A percentile compares a stretch with the other conserved stretches of the same genome.
phyloP scores from a whole-genome alignment of 1,140 invertebrate species.

The Drosophila santomea region DNA sequence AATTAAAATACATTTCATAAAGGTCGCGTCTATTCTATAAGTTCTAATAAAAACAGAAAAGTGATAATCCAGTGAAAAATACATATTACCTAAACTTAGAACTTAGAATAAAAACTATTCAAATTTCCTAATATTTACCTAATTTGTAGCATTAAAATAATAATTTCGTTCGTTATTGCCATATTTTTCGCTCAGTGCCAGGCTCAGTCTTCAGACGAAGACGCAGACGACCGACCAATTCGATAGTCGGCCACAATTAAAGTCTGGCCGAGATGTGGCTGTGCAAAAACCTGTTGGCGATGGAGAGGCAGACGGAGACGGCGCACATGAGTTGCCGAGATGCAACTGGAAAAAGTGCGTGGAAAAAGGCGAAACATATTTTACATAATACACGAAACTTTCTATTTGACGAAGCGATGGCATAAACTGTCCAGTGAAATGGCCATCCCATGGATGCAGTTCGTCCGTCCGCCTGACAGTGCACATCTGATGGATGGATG shows the following conservation, averaged over 20 bases:
- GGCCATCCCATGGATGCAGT: slow-evolving; percentile 31
- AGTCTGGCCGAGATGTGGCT: slow-evolving; percentile 48
- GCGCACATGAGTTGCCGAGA: slow-evolving; percentile 48
- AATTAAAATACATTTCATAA: no score
- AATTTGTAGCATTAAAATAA: no score
- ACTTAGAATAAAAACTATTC: no score
- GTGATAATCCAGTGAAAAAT: neutral
- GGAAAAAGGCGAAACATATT: slow-evolving; percentile 44
- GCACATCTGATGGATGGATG: slow-evolving; percentile 42
- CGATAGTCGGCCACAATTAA: slow-evolving; percentile 58
- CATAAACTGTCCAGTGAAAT: slow-evolving; percentile 30
- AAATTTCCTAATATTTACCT: no score
- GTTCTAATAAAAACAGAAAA: no score
- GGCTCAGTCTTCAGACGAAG: slow-evolving; percentile 25
- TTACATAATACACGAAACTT: slow-evolving; percentile 70
- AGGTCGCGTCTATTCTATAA: no score
- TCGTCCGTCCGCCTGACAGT: neutral
- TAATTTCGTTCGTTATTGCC: no score
- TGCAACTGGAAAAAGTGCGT: slow-evolving; percentile 48
- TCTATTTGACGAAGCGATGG: slow-evolving; percentile 60
- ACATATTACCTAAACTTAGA: neutral
- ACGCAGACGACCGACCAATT: slow-evolving; percentile 22
- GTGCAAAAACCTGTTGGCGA: slow-evolving; percentile 59
- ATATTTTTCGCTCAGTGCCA: slow-evolving; percentile 2
- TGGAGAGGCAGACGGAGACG: slow-evolving; percentile 24